phyloP scores from a whole-genome alignment of 2,113 vertebrate species.

The Anser cygnoides region DNA sequence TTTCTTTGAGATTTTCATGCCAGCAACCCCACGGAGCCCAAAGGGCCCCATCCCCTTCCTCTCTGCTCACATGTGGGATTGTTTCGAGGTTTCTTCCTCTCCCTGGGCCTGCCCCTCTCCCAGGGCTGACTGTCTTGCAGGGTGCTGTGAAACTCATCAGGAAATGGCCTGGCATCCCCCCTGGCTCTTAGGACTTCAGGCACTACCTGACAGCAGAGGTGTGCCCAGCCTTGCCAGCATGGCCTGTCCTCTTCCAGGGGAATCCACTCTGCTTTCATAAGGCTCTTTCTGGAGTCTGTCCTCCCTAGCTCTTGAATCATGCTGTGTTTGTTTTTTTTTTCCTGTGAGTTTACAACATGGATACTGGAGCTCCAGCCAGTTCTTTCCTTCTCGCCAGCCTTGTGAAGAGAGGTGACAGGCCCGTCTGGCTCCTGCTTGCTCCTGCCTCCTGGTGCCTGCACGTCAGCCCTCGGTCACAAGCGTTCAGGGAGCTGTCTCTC shows the following conservation, averaged over 20 bases:
- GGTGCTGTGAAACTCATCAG: neutral
- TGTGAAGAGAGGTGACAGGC: too few species aligned
- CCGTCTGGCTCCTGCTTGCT: neutral
- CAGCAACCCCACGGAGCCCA: neutral
- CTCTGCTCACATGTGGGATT: rapidly evolving
- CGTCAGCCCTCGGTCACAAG: neutral
- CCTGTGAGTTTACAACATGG: neutral
- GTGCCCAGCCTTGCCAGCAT: neutral
- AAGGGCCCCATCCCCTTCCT: neutral
- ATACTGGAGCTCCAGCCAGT: neutral
- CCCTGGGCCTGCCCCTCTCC: neutral
- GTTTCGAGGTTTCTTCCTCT: neutral
- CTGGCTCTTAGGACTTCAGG: neutral
- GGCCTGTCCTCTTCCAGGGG: neutral
- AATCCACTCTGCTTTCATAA: neutral
- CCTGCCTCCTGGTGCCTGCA: neutral
- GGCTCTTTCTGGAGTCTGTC: neutral
- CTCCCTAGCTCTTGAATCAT: neutral
- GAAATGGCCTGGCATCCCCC: neutral
- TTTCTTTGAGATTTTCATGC: neutral
- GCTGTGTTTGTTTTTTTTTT: neutral
- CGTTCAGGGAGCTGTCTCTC: neutral
- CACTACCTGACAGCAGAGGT: neutral
- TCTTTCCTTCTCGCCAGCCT: neutral
- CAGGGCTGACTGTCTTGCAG: neutral